Evolutionary conservation across 1,140 invertebrate genomes (phyloP), one percentile per base, ranked within the genome.

Genomic region (Cryptotermes secundus): DNA sequence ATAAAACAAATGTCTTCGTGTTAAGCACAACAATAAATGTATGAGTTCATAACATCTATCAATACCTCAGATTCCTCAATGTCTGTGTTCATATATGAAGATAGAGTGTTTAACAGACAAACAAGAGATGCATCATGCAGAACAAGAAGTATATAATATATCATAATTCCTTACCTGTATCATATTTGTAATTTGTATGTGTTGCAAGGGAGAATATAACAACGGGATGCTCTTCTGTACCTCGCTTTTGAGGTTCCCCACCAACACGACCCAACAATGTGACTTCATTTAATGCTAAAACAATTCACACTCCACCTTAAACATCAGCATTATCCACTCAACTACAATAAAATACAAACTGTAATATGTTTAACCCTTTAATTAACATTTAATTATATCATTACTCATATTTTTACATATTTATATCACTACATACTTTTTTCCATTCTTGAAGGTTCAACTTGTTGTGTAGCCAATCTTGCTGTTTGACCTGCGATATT

Each of bases 131-230:
- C 45, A 49, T n/a, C 19, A 34, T 34, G 24, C 35, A 19, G 24
- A 80, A 19, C 35, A 80, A 34, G 72, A 79, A 34, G 31, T 0
- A 1, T 38, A 42, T 16, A 82, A 82, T 45, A 7, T 82, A n/a
- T 42, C 42, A 42, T 24, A 38, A 45, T 22, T 35, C 38, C 80
- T 87, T 89, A 92, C 92, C 92, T 86, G 88, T 87, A 3, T 89
- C 89, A 86, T 91, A 90, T 88, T 94, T 95, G 87, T 96, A 97
- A 89, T 96, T 97, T 22, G 93, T 93, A 87, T 97, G 95, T 42
- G 97, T 99, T 9, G 97, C 97, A 80, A 99, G 86, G 19, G 97
- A 97, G 90, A 99, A 98, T 83, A 96, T 93, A 80, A 97, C 93
- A 35, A 98, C 95, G 22, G 97, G 97, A 90, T 96, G 96, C 83